phyloP scores from a whole-genome alignment of 2,888 invertebrate species.

The Campoplex nolae region DNA sequence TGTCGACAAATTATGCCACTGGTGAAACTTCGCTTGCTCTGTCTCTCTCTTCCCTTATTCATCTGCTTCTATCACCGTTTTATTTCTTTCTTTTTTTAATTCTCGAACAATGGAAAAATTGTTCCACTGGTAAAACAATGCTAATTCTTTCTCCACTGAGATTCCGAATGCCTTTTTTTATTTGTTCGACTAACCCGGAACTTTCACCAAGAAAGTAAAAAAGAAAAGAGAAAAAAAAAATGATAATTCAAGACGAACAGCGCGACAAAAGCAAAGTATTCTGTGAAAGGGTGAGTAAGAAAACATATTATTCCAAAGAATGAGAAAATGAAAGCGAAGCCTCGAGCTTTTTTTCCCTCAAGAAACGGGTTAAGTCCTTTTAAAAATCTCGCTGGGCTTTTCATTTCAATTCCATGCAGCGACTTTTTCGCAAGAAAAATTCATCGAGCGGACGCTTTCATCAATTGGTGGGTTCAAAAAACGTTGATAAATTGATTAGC shows the following conservation, averaged over 20 bases:
- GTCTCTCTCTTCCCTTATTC: constrained; percentile 10
- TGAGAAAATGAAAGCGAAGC: neutral
- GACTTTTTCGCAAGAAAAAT: constrained; percentile 57
- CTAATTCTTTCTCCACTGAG: constrained; percentile 49
- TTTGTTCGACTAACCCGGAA: constrained; percentile 45
- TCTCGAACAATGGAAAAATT: constrained; percentile 13
- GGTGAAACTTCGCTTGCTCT: constrained; percentile 40
- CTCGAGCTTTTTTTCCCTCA: constrained; percentile 2
- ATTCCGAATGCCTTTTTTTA: constrained; percentile 50
- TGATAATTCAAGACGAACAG: neutral
- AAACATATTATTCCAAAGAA: constrained; percentile 11
- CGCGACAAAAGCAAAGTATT: constrained; percentile 18
- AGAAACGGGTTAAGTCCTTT: constrained; percentile 26
- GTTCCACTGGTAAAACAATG: constrained; percentile 47
- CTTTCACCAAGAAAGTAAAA: neutral
- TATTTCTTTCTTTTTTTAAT: constrained; percentile 11
- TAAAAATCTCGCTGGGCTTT: constrained; percentile 34
- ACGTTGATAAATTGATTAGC: constrained; percentile 29
- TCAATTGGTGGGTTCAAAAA: neutral
- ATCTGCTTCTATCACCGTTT: neutral
- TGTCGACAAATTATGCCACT: constrained; percentile 59
- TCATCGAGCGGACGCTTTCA: constrained; percentile 40
- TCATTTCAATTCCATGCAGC: neutral
- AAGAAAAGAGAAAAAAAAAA: neutral
- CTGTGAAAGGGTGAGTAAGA: constrained; percentile 12